Evolutionary conservation across 2,797 vertebrate species (phyloP).

Genomic region (Pelodytes ibericus): DNA sequence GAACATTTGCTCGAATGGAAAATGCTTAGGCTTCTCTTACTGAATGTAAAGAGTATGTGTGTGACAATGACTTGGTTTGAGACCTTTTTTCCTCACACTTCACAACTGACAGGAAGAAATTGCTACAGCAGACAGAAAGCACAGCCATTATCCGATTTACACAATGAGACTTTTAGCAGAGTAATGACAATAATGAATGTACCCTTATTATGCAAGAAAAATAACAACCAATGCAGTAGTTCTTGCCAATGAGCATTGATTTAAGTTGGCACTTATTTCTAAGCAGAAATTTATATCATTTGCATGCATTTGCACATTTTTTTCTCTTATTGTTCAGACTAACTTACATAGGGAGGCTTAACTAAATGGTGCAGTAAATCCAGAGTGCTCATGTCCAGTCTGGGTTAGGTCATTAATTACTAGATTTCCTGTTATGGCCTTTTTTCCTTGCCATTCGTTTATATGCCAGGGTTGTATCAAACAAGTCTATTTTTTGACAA

Average conservation of each 20-base stretch:
- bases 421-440: too few species aligned
- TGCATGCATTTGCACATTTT: constrained; percentile 1
- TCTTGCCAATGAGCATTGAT: constrained; percentile 6
- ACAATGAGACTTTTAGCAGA: constrained; percentile 20
- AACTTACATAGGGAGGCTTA: too few species aligned
- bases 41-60: background rate
- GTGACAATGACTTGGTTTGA: background rate
- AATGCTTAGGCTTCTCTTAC: background rate
- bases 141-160: constrained; percentile 21
- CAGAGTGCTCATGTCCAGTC: too few species aligned
- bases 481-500: too few species aligned
- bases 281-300: constrained; percentile 18
- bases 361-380: too few species aligned
- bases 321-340: too few species aligned
- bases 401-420: too few species aligned
- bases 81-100: background rate
- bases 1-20: background rate
- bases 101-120: constrained; percentile 5
- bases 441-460: too few species aligned
- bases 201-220: background rate
- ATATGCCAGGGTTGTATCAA: too few species aligned
- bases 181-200: constrained; percentile 21
- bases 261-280: constrained; percentile 3
- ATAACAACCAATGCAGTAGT: background rate
- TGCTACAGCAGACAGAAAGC: background rate